Percentiles rank a stretch among this genome's conserved stretches.
Evolutionary conservation across 2,888 invertebrate genomes (phyloP).

Genomic region (Arrhopalites spinosus): DNA sequence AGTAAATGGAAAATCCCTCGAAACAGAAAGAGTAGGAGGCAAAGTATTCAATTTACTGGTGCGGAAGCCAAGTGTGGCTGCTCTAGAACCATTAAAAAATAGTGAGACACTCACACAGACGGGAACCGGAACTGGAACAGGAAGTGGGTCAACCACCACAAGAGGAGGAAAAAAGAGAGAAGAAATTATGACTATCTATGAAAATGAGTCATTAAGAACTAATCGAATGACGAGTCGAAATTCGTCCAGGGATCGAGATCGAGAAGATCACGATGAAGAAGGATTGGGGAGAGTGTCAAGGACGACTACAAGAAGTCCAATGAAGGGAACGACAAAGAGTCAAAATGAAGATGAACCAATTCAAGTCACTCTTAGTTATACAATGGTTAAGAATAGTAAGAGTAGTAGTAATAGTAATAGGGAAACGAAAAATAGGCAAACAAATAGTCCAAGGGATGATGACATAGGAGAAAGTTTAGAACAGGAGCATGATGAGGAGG

Average conservation of each 20-base stretch:
- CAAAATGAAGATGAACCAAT: conserved; percentile 8
- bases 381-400: neutral
- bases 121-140: neutral
- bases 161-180: neutral
- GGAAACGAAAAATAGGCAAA: neutral
- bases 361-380: conserved; percentile 27
- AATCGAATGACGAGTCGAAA: neutral
- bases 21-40: neutral
- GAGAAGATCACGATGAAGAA: neutral
- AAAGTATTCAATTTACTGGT: neutral
- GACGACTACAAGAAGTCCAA: neutral
- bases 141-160: neutral
- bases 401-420: neutral
- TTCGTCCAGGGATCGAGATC: neutral
- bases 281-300: neutral
- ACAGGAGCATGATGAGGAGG: conserved; percentile 10
- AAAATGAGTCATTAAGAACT: neutral
- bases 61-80: neutral
- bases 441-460: neutral
- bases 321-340: neutral
- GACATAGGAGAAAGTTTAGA: neutral
- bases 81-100: neutral
- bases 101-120: too few relatives aligned
- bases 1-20: neutral
- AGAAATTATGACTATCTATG: neutral